Evolutionary conservation across 37 sponge, comb jelly and placozoan genomes (phyloP), one percentile per base, ranked within the genome.

Genomic region (Crambe crambe): DNA sequence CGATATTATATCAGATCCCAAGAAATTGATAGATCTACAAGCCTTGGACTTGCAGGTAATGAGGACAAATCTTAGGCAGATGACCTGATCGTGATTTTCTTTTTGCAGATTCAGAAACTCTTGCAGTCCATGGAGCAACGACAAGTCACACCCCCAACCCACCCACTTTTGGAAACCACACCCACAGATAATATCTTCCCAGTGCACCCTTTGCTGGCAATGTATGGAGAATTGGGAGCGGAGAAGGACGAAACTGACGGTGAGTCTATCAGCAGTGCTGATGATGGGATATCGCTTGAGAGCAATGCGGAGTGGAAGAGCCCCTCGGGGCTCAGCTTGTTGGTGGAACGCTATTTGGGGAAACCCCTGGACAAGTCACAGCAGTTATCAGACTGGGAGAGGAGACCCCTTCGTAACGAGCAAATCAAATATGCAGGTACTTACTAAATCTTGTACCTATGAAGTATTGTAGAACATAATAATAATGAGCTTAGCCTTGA

Each of bases 371-470:
- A 96, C 58, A 96, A 96, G 77, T 83, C 90, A 4, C 82, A 92
- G 54, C 96, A 92, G 90, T 51, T 96, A 26, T 88, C 92, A 0
- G 88, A 96, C 72, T 96, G 96, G 96, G 96, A 92, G 73, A 83
- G 77, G 68, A 39, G 96, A 36, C 96, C 96, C 17, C 82, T 94
- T 1, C 59, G 58, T 17, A 42, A 21, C 5, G 88, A 87, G 39
- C 91, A 94, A 70, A 42, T 87, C 1, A 56, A 21, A 31, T 94
- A 94, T 87, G 95, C 95, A 40, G 95, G 95, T 94, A 79, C 2
- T 2, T 3, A 29, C 31, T 41, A 12, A 12, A 47, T 6, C 51
- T 47, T n/a, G n/a, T n/a, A n/a, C n/a, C n/a, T n/a, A n/a, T n/a
- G n/a, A n/a, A n/a, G n/a, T n/a, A n/a, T n/a, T n/a, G n/a, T n/a